Conservation (phyloP, 2,888 invertebrate species). For the Rhingia campestris region DNA sequence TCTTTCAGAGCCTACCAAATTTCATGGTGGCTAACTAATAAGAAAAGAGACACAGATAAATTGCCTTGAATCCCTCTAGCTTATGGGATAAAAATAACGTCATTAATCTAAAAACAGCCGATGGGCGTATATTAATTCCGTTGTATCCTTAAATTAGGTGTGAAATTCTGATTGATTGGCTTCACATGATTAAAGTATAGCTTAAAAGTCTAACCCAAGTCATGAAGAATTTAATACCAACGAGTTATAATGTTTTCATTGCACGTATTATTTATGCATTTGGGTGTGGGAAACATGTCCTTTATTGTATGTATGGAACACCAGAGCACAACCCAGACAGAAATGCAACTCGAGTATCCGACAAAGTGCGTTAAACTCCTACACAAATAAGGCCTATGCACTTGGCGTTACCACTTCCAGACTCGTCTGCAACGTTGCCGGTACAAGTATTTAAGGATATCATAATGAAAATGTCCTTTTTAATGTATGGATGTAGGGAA, state of each 20-base stretch:
- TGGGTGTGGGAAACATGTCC: conserved; percentile 3
- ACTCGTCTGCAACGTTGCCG: conserved; percentile 37
- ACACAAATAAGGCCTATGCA: conserved; percentile 47
- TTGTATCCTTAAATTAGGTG: conserved; percentile 17
- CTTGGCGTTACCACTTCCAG: conserved; percentile 45
- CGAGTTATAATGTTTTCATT: not conserved
- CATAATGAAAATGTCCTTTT: conserved; percentile 67
- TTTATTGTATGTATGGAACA: conserved; percentile 15
- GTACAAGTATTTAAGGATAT: conserved; percentile 59
- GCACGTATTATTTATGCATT: not conserved
- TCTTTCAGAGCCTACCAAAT: conserved; percentile 1
- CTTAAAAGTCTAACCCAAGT: conserved; percentile 24
- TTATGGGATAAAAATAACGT: conserved; percentile 32
- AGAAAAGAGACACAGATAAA: conserved; percentile 34
- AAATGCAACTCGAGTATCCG: conserved; percentile 56
- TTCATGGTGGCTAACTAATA: conserved; percentile 25
- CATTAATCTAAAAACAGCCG: conserved; percentile 40
- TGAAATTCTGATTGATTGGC: conserved; percentile 51
- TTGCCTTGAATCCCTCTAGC: conserved; percentile 34
- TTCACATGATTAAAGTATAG: conserved; percentile 14
- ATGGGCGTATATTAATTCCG: not conserved
- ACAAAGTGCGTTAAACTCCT: conserved; percentile 71
- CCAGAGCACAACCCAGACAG: conserved; percentile 37
- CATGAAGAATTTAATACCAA: conserved; percentile 22
- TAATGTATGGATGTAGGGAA: conserved; percentile 32